Evolutionary conservation across 2,888 invertebrate species (phyloP).

Genomic region (Netelia virgata): DNA sequence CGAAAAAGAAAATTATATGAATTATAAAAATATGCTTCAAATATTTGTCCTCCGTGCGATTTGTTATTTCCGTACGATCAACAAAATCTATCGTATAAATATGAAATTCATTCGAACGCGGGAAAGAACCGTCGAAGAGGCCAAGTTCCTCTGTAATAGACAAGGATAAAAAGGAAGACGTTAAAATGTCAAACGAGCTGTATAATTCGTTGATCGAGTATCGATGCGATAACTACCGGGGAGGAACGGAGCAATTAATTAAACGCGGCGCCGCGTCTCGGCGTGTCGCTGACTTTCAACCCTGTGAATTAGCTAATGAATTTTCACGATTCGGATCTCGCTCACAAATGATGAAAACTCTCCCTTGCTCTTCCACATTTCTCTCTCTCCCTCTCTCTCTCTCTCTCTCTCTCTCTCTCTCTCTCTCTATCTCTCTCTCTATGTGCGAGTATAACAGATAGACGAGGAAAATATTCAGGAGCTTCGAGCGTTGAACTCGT

Average conservation of each 20-base stretch:
- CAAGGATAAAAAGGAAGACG: conserved; percentile 22
- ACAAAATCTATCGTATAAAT: neutral
- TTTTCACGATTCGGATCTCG: conserved; percentile 44
- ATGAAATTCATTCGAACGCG: neutral
- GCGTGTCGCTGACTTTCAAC: conserved; percentile 51
- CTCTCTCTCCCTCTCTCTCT: neutral
- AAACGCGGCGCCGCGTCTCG: conserved; percentile 61
- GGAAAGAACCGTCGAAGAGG: neutral
- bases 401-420: neutral
- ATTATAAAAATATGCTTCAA: no score
- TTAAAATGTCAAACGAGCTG: neutral
- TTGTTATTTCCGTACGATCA: neutral
- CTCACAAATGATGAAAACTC: conserved; percentile 9
- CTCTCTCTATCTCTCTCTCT: neutral
- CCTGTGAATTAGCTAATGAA: conserved; percentile 65
- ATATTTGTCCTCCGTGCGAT: neutral
- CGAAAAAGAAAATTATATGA: no score
- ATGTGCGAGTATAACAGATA: neutral
- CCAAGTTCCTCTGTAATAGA: conserved; percentile 21
- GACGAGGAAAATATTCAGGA: conserved; percentile 32
- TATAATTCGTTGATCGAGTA: conserved; percentile 49
- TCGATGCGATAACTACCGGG: conserved; percentile 55
- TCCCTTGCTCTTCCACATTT: conserved; percentile 13
- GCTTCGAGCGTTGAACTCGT: conserved; percentile 56
- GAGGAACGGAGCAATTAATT: conserved; percentile 50